Percentiles rank a stretch among this genome's conserved stretches.
Evolutionary conservation across 2,888 invertebrate genomes (phyloP).

Genomic region (Steinernema hermaphroditum): DNA sequence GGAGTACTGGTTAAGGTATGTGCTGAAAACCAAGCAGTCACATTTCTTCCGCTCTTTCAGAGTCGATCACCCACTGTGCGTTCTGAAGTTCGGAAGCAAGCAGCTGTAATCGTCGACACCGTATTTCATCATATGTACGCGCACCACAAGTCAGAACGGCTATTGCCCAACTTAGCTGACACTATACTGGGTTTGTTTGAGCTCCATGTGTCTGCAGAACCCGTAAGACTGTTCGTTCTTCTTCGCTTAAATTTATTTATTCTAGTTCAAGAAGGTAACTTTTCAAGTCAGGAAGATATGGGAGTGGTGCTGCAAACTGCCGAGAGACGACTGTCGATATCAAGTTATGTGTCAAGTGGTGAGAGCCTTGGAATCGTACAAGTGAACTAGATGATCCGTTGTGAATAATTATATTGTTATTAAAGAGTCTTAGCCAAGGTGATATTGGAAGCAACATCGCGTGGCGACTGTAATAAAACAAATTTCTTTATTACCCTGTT

Average conservation of each 20-base stretch:
- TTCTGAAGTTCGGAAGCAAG: not conserved
- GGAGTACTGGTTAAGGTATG: not conserved
- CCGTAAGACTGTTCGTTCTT: not conserved
- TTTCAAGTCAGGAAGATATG: not conserved
- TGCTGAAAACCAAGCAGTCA: not conserved
- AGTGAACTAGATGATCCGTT: too few relatives aligned
- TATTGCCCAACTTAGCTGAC: not conserved
- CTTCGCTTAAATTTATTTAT: not conserved
- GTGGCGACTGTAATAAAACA: too few relatives aligned
- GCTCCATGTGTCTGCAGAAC: not conserved
- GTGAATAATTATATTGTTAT: too few relatives aligned
- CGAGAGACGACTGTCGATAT: not conserved
- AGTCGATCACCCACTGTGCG: not conserved
- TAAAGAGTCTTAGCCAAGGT: too few relatives aligned
- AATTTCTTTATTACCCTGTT: too few relatives aligned
- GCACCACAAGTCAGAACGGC: not conserved
- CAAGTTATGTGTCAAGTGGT: too few relatives aligned
- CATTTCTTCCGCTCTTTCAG: not conserved
- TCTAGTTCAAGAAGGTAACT: not conserved
- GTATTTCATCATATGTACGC: constrained; percentile 6
- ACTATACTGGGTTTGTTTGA: not conserved
- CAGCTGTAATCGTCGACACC: not conserved
- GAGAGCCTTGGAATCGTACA: too few relatives aligned
- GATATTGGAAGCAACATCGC: too few relatives aligned
- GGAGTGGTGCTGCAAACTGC: not conserved